Conservation (phyloP, 2,888 invertebrate species). For the Fragum sueziense region DNA sequence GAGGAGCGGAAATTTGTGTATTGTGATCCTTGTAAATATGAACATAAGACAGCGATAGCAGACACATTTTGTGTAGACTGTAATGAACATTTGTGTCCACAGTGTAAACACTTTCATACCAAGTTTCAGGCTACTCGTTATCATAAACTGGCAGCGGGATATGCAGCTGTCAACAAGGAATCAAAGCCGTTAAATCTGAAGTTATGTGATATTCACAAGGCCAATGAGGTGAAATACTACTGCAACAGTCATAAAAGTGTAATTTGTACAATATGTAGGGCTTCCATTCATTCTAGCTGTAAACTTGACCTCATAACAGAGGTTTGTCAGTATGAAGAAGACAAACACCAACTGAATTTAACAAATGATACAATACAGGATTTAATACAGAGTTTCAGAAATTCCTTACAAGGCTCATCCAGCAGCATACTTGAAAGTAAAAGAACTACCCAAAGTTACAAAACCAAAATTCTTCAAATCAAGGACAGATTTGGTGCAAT, state of each 20-base stretch:
- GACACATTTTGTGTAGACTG: slow-evolving; percentile 17
- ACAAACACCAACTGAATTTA: neutral
- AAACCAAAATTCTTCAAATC: neutral
- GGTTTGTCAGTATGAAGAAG: neutral
- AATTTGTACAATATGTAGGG: slow-evolving; percentile 6
- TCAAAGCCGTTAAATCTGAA: neutral
- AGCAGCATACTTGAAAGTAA: neutral
- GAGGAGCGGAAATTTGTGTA: neutral
- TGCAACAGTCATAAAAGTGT: slow-evolving; percentile 6
- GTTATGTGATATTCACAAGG: slow-evolving; percentile 8
- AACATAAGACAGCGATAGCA: neutral
- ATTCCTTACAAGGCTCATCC: neutral
- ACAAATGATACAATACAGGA: neutral
- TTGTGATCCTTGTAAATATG: slow-evolving; percentile 24
- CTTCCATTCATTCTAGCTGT: slow-evolving; percentile 9
- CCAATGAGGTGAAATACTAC: slow-evolving; percentile 12
- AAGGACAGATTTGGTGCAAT: neutral
- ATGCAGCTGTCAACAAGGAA: neutral
- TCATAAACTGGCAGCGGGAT: neutral
- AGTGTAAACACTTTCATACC: slow-evolving; percentile 9
- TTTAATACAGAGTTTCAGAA: neutral
- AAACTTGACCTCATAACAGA: neutral
- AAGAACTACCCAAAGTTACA: neutral
- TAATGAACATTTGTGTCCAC: slow-evolving; percentile 14
- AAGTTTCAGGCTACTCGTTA: slow-evolving; percentile 7